Evolutionary conservation across 1,140 invertebrate species (phyloP), one percentile per base, ranked within the genome.

Genomic region (Hylaeus volcanicus): DNA sequence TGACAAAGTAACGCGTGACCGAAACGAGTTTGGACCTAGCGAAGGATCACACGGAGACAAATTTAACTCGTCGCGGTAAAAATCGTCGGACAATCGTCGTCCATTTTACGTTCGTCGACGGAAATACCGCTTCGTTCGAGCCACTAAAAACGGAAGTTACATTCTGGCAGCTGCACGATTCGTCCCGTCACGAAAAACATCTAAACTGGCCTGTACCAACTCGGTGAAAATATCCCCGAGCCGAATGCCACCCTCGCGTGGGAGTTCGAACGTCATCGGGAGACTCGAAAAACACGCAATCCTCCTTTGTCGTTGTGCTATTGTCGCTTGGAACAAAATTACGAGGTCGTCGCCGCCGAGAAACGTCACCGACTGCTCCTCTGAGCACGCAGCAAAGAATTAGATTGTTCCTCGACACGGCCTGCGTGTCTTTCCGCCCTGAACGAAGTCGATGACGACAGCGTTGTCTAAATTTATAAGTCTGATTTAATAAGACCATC

Each of bases 221-320:
- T 15, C 43, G 43, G n/a, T 73, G 77, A 64, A 79, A 73, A 74
- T 65, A 41, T 53, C 9, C 6, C 4, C n/a, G 65, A 68, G 4
- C 8, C 14, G 43, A 9, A 37, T 3, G 1, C 43, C 5, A 9
- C 4, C 9, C 51, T 1, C 26, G 71, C 70, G 77, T 74, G 61
- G 77, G 77, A 3, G 70, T 39, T 12, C 51, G 51, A 64, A 51
- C 37, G 65, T 53, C 68, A 63, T 53, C 56, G 56, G 1, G 6
- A 6, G 2, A n/a, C 1, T 41, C 45, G 74, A 51, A 55, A 64
- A 65, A 65, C 41, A 56, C 26, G 51, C 12, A 5, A 64, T 48
- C n/a, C 70, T 26, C 71, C 37, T 65, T 74, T 79, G 77, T 74
- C 77, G 15, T 53, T 6, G 76, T 5, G 61, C 70, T 65, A 65